Conservation (phyloP, 2,888 invertebrate species). For the Perithous albicinctus region DNA sequence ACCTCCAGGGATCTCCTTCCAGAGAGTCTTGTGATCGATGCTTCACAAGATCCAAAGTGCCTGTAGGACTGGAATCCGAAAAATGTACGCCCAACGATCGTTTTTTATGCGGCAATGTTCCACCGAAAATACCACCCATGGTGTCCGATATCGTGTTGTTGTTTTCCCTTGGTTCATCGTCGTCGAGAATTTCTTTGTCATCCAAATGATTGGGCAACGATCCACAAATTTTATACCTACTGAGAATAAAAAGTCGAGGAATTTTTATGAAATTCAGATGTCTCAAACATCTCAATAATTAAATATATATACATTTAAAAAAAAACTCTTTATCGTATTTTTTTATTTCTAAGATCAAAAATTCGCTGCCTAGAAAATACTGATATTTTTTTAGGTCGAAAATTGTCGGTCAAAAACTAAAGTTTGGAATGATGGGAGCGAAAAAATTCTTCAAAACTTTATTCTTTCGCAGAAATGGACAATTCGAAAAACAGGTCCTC, state of each 20-base stretch:
- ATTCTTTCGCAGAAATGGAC: too few relatives aligned
- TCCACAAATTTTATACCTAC: slow-evolving; percentile 85
- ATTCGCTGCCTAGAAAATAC: too few relatives aligned
- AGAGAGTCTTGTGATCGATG: slow-evolving; percentile 82
- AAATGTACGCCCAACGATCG: slow-evolving; percentile 79
- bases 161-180: slow-evolving; percentile 86
- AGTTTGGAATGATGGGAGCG: too few relatives aligned
- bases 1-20: slow-evolving; percentile 84
- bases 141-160: slow-evolving; percentile 85
- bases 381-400: too few relatives aligned
- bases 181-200: slow-evolving; percentile 86
- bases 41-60: slow-evolving; percentile 80
- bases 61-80: slow-evolving; percentile 78
- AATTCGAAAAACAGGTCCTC: too few relatives aligned
- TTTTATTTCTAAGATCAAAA: too few relatives aligned
- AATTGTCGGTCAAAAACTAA: too few relatives aligned
- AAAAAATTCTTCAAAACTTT: too few relatives aligned
- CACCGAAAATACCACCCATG: slow-evolving; percentile 81
- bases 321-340: too few relatives aligned
- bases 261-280: not conserved
- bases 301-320: too few relatives aligned
- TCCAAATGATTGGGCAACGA: slow-evolving; percentile 90
- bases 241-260: slow-evolving; percentile 4
- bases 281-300: too few relatives aligned
- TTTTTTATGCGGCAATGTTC: slow-evolving; percentile 83